Percentiles rank a stretch among this genome's conserved stretches.
Evolutionary conservation across 1,140 invertebrate genomes (phyloP).

Genomic region (Amphibalanus amphitrite): DNA sequence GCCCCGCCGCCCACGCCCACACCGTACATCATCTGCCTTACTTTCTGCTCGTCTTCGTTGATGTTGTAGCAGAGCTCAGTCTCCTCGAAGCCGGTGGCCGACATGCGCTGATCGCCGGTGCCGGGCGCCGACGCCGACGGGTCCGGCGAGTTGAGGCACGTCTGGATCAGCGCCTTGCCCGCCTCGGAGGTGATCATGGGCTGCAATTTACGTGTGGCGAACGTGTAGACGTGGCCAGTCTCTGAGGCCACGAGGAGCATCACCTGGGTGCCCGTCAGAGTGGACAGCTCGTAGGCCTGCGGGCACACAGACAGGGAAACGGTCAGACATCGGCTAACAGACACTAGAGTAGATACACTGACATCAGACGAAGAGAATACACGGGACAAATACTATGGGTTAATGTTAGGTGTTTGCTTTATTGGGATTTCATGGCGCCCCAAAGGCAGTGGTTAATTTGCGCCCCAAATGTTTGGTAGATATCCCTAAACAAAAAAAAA

Average conservation of each 20-base stretch:
- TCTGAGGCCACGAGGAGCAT: constrained; percentile 90
- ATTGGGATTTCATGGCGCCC: too few species aligned
- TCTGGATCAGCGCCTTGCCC: constrained; percentile 95
- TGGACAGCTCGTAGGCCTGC: constrained; percentile 97
- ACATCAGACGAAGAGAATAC: too few species aligned
- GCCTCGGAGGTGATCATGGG: constrained; percentile 99
- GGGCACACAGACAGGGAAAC: too few species aligned
- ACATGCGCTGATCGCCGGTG: constrained; percentile 78
- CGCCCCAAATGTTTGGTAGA: too few species aligned
- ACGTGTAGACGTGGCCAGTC: constrained; percentile 98
- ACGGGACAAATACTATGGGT: too few species aligned
- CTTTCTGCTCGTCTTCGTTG: constrained; percentile 83
- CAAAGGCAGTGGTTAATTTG: too few species aligned
- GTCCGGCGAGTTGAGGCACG: constrained; percentile 94
- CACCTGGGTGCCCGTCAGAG: constrained; percentile 96
- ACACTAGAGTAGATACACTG: too few species aligned
- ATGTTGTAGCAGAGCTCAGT: constrained; percentile 95
- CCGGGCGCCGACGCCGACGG: constrained; percentile 35
- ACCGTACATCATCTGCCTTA: constrained; percentile 68
- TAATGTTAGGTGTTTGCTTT: too few species aligned
- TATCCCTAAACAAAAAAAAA: too few species aligned
- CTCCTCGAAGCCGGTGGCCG: constrained; percentile 94
- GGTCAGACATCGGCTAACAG: too few species aligned
- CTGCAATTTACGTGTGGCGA: constrained; percentile 94
- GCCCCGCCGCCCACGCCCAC: constrained; percentile 3